Conservation (phyloP, 2,797 vertebrate species). For the Cirrhinus molitorella region DNA sequence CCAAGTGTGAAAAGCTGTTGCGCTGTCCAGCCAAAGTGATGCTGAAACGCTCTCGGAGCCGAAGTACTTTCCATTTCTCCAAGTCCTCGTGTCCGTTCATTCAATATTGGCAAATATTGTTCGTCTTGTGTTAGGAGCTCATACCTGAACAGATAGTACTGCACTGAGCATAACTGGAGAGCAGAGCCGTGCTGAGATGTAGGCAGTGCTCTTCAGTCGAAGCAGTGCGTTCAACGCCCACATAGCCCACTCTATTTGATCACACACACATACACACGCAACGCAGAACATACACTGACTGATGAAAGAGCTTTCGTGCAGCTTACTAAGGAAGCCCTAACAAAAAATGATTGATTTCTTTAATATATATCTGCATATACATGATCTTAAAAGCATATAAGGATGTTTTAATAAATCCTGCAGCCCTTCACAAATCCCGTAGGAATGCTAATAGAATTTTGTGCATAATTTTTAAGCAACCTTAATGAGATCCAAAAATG, state of each 20-base stretch:
- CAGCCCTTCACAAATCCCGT: neutral
- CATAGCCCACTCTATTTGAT: constrained; percentile 72
- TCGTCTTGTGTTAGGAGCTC: constrained; percentile 13
- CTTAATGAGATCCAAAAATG: neutral
- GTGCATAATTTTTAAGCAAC: neutral
- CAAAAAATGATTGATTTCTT: neutral
- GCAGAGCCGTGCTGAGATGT: constrained; percentile 69
- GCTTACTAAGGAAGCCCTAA: neutral
- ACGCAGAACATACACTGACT: neutral
- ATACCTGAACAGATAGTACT: constrained; percentile 44
- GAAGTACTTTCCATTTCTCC: constrained; percentile 55
- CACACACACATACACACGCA: constrained; percentile 63
- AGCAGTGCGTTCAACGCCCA: constrained; percentile 70
- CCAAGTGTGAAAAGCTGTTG: constrained; percentile 62
- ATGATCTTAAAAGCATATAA: neutral
- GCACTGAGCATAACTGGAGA: constrained; percentile 56
- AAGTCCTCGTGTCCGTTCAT: constrained; percentile 64
- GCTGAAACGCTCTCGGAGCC: constrained; percentile 67
- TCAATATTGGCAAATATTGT: constrained; percentile 29
- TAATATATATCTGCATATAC: neutral
- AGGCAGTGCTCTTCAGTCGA: constrained; percentile 72
- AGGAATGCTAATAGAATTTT: neutral
- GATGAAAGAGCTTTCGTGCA: constrained; percentile 20
- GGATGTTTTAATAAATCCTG: neutral
- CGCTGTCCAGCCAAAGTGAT: constrained; percentile 77